Evolutionary conservation across 1,140 invertebrate genomes (phyloP), one percentile per base, ranked within the genome.

Genomic region (Yoshiicerus persimilis): DNA sequence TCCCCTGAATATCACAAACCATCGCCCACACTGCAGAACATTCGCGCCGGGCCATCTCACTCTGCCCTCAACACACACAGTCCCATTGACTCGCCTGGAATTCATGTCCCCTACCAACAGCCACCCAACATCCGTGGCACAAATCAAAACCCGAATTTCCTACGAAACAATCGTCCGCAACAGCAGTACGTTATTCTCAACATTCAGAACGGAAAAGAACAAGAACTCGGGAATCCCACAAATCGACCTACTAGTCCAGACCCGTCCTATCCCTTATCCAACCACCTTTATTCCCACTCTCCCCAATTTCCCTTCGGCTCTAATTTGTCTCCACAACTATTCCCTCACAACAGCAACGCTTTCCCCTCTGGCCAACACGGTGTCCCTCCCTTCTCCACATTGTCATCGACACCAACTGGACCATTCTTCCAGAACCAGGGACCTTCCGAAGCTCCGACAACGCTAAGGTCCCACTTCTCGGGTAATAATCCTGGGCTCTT

Each of bases 171-270:
- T 36, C 27, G 27, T 11, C 85, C 70, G n/a, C n/a, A n/a, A 16
- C 86, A 39, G 25, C 86, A 77, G 66, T 87, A 84, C 86, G 23
- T 77, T 11, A 36, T 83, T 27, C 23, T 89, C 32, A 86, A 88
- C 47, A 77, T 88, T 77, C 80, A 86, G 41, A 88, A 88, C 30
- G 87, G 87, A 32, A 66, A 77, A 75, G 86, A 83, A 25, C 66
- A 70, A 70, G 66, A 70, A 27, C 25, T 70, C 9, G 25, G 30
- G 27, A 70, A 30, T 70, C 11, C 56, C 20, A 66, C 30, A 36
- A 64, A 86, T 86, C 4, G 41, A 13, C 47, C 64, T n/a, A 36
- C 27, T 9, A 64, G 85, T 39, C 25, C 16, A 27, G 25, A 75
- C n/a, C 8, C 84, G 6, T 30, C 66, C 0, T 70, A 30, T 25